Conservation (phyloP, 2,113 vertebrate genomes). For the Glareola pratincola region DNA sequence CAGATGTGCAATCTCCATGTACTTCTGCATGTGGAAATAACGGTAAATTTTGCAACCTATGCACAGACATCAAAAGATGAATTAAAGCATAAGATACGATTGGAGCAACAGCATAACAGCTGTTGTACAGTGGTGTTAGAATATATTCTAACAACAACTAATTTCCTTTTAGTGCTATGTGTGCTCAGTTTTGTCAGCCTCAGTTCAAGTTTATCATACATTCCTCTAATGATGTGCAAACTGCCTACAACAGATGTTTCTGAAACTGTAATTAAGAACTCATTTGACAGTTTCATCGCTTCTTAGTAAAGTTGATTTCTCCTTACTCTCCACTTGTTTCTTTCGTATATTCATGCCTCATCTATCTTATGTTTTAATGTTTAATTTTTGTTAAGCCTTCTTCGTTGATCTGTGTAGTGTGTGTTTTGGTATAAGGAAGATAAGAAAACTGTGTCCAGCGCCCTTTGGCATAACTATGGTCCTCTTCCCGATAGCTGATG, state of each 20-base stretch:
- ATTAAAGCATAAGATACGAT: neutral
- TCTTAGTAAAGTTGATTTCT: neutral
- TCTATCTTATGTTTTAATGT: neutral
- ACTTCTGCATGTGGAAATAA: neutral
- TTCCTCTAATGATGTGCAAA: neutral
- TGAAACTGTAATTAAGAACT: neutral
- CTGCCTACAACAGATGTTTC: neutral
- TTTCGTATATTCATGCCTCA: neutral
- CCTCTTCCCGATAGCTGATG: neutral
- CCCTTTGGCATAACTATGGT: neutral
- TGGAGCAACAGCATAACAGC: neutral
- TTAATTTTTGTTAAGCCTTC: neutral
- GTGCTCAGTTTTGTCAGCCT: neutral
- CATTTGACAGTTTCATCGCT: neutral
- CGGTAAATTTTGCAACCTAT: neutral
- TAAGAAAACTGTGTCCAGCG: neutral
- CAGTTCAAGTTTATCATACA: accelerated
- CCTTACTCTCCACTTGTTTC: neutral
- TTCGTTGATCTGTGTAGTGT: neutral
- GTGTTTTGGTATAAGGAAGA: neutral
- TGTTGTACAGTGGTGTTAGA: neutral
- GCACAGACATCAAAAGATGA: neutral
- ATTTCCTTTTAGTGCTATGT: neutral
- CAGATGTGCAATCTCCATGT: neutral
- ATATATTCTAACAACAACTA: too few relatives aligned